phyloP scores from a whole-genome alignment of 2,113 vertebrate genomes.

The Mustelus asterias region DNA sequence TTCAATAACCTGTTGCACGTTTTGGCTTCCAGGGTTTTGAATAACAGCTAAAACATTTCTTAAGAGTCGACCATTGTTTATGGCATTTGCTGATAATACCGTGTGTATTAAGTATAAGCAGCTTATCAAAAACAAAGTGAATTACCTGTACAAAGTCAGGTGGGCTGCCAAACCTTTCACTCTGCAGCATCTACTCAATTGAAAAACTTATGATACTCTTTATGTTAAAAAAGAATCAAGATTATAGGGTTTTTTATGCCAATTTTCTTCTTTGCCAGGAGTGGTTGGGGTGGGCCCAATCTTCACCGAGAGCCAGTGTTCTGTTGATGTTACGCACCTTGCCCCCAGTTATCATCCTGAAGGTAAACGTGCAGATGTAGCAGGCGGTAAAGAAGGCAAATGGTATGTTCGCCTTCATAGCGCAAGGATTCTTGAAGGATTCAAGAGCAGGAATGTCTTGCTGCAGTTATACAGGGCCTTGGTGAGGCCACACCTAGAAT shows the following conservation, averaged over 20 bases:
- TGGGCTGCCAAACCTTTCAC: not conserved
- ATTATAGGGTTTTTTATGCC: not conserved
- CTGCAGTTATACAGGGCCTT: too few species aligned
- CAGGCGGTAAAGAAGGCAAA: too few species aligned
- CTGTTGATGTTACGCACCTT: not conserved
- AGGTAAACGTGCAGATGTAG: too few species aligned
- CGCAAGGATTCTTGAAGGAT: too few species aligned
- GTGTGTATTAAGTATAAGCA: constrained; percentile 2
- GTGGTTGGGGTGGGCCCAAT: not conserved
- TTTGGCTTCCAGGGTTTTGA: not conserved
- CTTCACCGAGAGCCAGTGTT: not conserved
- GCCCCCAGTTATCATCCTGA: not conserved
- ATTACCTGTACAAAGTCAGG: not conserved
- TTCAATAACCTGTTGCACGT: constrained; percentile 3
- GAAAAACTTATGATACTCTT: not conserved
- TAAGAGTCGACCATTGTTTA: not conserved
- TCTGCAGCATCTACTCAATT: not conserved
- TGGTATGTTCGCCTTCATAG: too few species aligned
- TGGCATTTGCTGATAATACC: constrained; percentile 11
- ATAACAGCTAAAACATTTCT: not conserved
- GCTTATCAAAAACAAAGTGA: not conserved
- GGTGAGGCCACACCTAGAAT: too few species aligned
- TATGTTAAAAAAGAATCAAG: not conserved
- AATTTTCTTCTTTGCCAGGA: not conserved
- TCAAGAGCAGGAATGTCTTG: too few species aligned